Base-by-base conservation (phyloP, 2,113 vertebrate genomes). In the Dromaius novaehollandiae region DNA sequence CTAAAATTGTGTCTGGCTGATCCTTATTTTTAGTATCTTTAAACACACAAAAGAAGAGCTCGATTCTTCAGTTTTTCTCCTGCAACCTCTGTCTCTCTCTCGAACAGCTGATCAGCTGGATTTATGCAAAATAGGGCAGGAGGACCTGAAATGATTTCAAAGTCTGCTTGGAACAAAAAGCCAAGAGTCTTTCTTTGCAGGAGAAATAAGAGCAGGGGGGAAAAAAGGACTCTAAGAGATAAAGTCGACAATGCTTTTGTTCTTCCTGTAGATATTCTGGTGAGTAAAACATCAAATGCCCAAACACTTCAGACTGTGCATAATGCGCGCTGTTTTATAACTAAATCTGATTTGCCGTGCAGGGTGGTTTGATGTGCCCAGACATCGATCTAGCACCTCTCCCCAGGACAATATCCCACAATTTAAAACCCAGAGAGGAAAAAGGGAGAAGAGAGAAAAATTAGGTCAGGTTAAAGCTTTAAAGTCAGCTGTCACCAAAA, bases 241-340 rank as follows among this genome's bases (percentile, higher is more conserved):
- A 82, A 86, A 83, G 51, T 28, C 44, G 26, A 58, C 56, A 76
- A 64, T 71, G 30, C 79, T 90, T 95, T 92, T 92, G 80, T 93
- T 94, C 84, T 83, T 66, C 76, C 44, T 56, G 40, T 78, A 77
- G n/a, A 63, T 66, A 58, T 11, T 34, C 71, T 11, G 58, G 93
- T 79, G 76, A 92, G 96, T 94, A 80, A 92, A 86, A 82, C 50
- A 25, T 75, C 90, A 70, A 91, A 82, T 93, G 89, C 81, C 93
- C 44, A 17, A 4, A 26, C 66, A 74, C 46, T 61, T 88, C 61
- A 34, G 65, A 38, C 69, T 25, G 79, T 56, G 73, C n/a, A 36
- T 42, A 28, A 69, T 36, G 2, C 34, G 60, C 38, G n/a, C 51
- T 50, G 76, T 36, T 82, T 70, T 50, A 42, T 69, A 48, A 71